A percentile compares a stretch with the other conserved stretches of the same genome.
These are phyloP conservation scores for Ailuropoda melanoleuca DNA, from an alignment of 2,113 vertebrate genomes.

Conservation along the genomic window DNA sequence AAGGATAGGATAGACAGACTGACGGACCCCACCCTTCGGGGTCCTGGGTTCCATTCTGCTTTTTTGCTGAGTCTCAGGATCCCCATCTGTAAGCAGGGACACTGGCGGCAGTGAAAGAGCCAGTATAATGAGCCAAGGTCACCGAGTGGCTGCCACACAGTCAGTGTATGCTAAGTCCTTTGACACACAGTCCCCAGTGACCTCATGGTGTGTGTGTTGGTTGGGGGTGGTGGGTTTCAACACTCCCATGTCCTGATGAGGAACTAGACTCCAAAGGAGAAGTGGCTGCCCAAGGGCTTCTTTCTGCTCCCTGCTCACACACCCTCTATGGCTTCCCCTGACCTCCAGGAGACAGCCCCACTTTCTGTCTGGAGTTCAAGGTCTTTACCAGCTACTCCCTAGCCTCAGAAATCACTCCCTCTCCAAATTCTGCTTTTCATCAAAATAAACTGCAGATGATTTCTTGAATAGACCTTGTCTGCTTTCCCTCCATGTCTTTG, in stretches of 20 bases:
- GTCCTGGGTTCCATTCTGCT: not conserved
- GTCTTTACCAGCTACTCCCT: not conserved
- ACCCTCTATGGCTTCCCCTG: not conserved
- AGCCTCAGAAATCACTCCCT: not conserved
- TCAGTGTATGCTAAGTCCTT: not conserved
- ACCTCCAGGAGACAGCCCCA: not conserved
- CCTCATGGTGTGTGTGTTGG: not conserved
- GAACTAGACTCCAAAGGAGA: not conserved
- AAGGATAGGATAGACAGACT: not conserved
- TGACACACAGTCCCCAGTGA: not conserved
- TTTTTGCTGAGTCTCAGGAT: not conserved
- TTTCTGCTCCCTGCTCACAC: not conserved
- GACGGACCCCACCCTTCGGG: accelerated
- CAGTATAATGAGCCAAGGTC: not conserved
- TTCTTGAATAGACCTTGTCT: not conserved
- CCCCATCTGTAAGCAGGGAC: not conserved
- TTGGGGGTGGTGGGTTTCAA: not conserved
- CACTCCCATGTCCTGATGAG: not conserved
- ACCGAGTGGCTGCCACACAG: not conserved
- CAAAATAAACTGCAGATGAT: not conserved
- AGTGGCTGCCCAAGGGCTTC: not conserved
- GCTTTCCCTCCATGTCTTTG: not conserved
- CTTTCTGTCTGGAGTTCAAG: not conserved
- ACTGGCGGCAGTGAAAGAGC: not conserved
- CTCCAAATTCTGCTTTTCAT: not conserved